phyloP scores from a whole-genome alignment of 2,113 vertebrate species.

The Phaetusa simplex region DNA sequence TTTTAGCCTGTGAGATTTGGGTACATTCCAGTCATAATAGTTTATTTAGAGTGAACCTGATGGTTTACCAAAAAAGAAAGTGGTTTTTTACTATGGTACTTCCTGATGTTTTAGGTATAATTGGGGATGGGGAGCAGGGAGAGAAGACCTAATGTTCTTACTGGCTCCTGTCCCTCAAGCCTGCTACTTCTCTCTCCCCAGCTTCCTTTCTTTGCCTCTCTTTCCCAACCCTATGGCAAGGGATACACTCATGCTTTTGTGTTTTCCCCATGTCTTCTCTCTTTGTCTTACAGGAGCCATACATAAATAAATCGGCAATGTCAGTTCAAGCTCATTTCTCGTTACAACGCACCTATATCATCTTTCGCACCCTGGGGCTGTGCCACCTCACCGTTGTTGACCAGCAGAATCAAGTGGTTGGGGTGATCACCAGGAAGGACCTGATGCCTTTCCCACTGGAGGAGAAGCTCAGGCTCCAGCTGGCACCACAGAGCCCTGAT shows the following conservation, averaged over 20 bases:
- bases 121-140: not conserved
- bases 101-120: not conserved
- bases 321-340: slow-evolving; percentile 56
- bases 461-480: not conserved
- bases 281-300: slow-evolving; percentile 47
- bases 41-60: slow-evolving; percentile 19
- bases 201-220: not conserved
- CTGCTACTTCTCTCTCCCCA: not conserved
- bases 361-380: slow-evolving; percentile 53
- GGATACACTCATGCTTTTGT: not conserved
- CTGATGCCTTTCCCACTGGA: slow-evolving; percentile 34
- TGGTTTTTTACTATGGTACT: not conserved
- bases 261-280: not conserved
- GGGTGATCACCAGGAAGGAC: slow-evolving; percentile 53
- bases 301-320: slow-evolving; percentile 58
- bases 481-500: not conserved
- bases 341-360: slow-evolving; percentile 6
- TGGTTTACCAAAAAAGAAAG: slow-evolving; percentile 4
- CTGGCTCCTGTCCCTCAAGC: not conserved
- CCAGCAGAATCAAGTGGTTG: slow-evolving; percentile 16
- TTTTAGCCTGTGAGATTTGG: slow-evolving; percentile 46
- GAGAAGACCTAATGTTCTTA: not conserved
- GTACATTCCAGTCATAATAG: slow-evolving; percentile 38
- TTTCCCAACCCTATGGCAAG: not conserved
- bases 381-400: slow-evolving; percentile 48